Evolutionary conservation across 2,888 invertebrate genomes (phyloP), one percentile per base, ranked within the genome.

Genomic region (Cephonodes hylas): DNA sequence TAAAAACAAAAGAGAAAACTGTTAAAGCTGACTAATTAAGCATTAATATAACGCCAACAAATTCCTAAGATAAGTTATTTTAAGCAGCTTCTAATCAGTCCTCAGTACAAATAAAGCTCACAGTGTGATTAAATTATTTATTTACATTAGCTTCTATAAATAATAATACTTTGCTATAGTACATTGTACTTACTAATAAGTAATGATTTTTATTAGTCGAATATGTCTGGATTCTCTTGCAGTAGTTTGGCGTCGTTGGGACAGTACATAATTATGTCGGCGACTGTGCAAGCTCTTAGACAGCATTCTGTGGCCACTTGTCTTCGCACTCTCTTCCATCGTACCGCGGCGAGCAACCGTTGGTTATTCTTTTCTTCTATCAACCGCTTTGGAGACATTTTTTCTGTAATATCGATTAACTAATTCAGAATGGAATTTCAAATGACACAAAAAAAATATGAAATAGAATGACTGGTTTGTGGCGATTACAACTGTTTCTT

Each of bases 221-320:
- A 88, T 62, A 90, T 83, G 3, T 82, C 84, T 1, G 89, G 89
- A 45, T 84, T 73, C 68, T 89, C 88, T 63, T 72, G 67, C 1
- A 86, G 46, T 0, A 90, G 75, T 62, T 80, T 83, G 0, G 88
- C 81, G 57, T 87, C 83, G 10, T 82, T 75, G 0, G 88, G 85
- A 48, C 91, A 91, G 71, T 91, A 91, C 75, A 72, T 74, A 44
- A 90, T 85, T 63, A 91, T 78, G 62, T 85, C 84, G 4, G 77
- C 83, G 1, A 91, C 81, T 0, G 85, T 88, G 64, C 91, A 91
- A 0, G 89, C 70, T 0, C 70, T 71, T 6, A 84, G 77, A 62
- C 91, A 91, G 68, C 91, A 91, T 59, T 91, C 86, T 3, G 70
- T 77, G 1, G 87, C 89, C 0, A 91, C 84, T 64, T 89, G 89